These are phyloP conservation scores for Oscheius sp. DNA, from an alignment of 2,888 invertebrate genomes.

Conservation along the genomic window DNA sequence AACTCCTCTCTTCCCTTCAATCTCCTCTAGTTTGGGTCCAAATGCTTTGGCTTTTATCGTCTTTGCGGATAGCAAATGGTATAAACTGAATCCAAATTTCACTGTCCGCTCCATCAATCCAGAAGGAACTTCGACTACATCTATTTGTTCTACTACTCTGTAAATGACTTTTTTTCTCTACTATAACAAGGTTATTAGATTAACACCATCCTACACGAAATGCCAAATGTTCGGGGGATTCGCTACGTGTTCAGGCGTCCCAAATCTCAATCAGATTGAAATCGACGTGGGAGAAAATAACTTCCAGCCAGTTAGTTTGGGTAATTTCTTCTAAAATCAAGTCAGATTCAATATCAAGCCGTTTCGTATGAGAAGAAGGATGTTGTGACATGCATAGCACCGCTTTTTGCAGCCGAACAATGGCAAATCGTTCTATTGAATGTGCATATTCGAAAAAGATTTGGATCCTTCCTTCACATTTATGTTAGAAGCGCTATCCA, in stretches of 20 bases:
- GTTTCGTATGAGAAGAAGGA: slow-evolving; percentile 25
- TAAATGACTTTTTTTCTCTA: no score
- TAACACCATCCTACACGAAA: no score
- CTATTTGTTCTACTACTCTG: no score
- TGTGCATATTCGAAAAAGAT: slow-evolving; percentile 44
- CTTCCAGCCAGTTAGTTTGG: background rate
- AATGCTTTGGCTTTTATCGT: background rate
- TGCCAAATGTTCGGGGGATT: no score
- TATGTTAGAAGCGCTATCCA: slow-evolving; percentile 46
- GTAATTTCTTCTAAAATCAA: no score
- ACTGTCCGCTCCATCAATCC: no score
- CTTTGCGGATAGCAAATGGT: background rate
- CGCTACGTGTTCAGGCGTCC: no score
- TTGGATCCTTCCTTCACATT: slow-evolving; percentile 42
- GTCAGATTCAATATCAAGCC: slow-evolving; percentile 44
- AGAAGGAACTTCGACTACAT: no score
- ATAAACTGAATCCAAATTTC: no score
- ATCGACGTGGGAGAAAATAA: background rate
- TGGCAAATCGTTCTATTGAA: slow-evolving; percentile 45
- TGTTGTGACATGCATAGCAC: slow-evolving; percentile 50
- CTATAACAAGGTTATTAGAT: no score
- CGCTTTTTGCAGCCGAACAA: slow-evolving; percentile 47
- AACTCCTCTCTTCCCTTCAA: background rate
- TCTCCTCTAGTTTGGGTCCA: background rate
- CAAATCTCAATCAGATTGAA: no score